Evolutionary conservation across 2,797 vertebrate species (phyloP), one percentile per base, ranked within the genome.

Genomic region (Chanos chanos): DNA sequence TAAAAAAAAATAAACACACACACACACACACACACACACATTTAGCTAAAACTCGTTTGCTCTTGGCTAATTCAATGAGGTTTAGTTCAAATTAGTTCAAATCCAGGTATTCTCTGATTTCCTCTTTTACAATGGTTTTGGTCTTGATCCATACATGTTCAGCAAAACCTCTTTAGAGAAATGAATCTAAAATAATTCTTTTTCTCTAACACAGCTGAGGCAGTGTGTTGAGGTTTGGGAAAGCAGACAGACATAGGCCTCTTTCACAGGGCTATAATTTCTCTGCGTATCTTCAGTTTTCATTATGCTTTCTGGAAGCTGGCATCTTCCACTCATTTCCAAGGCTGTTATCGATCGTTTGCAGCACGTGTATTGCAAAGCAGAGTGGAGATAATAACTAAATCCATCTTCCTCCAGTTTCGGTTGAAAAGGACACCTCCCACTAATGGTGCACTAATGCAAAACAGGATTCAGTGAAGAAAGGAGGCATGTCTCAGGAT

Each of bases 271-370:
- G 21, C 9, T 22, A 48, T 53, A 33, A 44, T 25, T 50, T 59
- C 33, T 51, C 44, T 39, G 15, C n/a, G 34, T 34, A 37, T 60
- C 41, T 52, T 13, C 31, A 66, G 19, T 10, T 51, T 33, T 60
- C 47, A 55, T 51, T 50, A 52, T 55, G 51, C 44, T 61, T 64
- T 36, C 51, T 27, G 41, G 19, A 59, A 28, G 13, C 15, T 43
- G 48, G 30, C 41, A 7, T 53, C 59, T 31, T 48, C 60, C 51
- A 30, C 40, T 19, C 22, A 31, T 19, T 55, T 58, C 33, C 31
- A 56, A 64, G 47, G 16, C 68, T 34, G 22, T 30, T 47, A 74
- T 71, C 53, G 51, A 68, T 65, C 58, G 53, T 41, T 43, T 18
- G 21, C 36, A 37, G 16, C 21, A 30, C 67, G 62, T 62, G 49